Evolutionary conservation across 2,888 invertebrate species (phyloP).

Genomic region (Sturmia bella): DNA sequence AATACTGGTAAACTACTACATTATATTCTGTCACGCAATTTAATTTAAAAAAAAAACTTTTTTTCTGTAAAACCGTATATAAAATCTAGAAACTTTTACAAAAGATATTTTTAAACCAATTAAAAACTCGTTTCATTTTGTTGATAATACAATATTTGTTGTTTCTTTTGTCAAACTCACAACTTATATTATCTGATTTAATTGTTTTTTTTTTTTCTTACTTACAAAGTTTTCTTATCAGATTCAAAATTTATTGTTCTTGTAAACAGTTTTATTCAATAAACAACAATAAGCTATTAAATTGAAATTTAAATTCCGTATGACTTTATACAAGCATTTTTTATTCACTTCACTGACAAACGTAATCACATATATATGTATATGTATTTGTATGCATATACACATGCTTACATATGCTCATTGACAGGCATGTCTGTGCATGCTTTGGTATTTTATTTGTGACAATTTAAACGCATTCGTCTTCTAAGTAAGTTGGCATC

Average conservation of each 20-base stretch:
- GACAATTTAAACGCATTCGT: constrained; percentile 22
- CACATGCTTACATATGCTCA: background rate
- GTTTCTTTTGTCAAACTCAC: too few species aligned
- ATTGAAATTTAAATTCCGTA: constrained; percentile 40
- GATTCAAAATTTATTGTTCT: background rate
- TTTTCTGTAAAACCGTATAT: too few species aligned
- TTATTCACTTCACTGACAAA: background rate
- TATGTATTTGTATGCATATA: background rate
- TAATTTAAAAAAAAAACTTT: too few species aligned
- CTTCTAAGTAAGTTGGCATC: constrained; percentile 52
- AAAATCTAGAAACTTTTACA: too few species aligned
- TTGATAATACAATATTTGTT: too few species aligned
- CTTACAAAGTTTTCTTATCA: background rate
- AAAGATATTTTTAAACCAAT: too few species aligned
- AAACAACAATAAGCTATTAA: constrained; percentile 8
- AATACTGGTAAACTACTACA: too few species aligned
- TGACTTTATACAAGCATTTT: constrained; percentile 54
- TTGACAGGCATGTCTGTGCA: background rate
- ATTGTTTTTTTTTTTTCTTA: background rate
- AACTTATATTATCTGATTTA: background rate
- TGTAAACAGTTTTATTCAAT: background rate
- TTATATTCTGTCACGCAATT: too few species aligned
- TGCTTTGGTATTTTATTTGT: constrained; percentile 11
- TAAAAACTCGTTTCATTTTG: too few species aligned
- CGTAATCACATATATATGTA: background rate